A percentile compares a stretch with the other conserved stretches of the same genome.
Conservation (phyloP, 2,888 invertebrate genomes). For the Patella ulyssiponensis region DNA sequence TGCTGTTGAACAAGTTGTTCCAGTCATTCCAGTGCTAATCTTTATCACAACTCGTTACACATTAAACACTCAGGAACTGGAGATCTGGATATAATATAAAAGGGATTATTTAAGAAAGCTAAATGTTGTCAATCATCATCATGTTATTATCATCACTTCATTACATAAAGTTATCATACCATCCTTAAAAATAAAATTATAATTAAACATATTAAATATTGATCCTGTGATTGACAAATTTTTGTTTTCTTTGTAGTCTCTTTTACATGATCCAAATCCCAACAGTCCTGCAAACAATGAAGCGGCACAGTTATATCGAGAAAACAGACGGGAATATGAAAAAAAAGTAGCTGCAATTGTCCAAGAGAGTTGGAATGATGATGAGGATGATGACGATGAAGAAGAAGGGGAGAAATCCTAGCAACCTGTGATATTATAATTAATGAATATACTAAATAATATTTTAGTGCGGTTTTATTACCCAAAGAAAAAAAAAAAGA, state of each 20-base stretch:
- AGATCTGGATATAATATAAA: neutral
- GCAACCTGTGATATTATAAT: neutral
- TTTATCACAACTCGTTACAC: too few relatives aligned
- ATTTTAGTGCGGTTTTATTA: too few relatives aligned
- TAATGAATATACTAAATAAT: too few relatives aligned
- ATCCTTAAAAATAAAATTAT: neutral
- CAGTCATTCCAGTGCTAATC: too few relatives aligned
- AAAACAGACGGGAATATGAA: constrained; percentile 98
- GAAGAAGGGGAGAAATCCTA: neutral
- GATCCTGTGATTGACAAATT: neutral
- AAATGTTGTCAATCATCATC: neutral
- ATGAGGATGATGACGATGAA: constrained; percentile 63
- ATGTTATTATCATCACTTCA: neutral
- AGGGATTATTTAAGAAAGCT: neutral
- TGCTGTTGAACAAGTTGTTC: too few relatives aligned
- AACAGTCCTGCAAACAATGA: constrained; percentile 99
- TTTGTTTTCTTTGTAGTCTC: constrained; percentile 81
- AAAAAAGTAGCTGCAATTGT: constrained; percentile 99
- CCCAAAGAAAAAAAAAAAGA: too few relatives aligned
- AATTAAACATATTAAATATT: neutral
- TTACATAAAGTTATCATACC: too few relatives aligned
- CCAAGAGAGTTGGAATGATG: constrained; percentile 90
- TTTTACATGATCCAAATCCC: constrained; percentile 99
- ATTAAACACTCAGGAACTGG: too few relatives aligned
- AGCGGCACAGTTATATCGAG: constrained; percentile 99